Evolutionary conservation across 1,140 invertebrate species (phyloP).

Genomic region (Stenopsyche tienmushanensis): DNA sequence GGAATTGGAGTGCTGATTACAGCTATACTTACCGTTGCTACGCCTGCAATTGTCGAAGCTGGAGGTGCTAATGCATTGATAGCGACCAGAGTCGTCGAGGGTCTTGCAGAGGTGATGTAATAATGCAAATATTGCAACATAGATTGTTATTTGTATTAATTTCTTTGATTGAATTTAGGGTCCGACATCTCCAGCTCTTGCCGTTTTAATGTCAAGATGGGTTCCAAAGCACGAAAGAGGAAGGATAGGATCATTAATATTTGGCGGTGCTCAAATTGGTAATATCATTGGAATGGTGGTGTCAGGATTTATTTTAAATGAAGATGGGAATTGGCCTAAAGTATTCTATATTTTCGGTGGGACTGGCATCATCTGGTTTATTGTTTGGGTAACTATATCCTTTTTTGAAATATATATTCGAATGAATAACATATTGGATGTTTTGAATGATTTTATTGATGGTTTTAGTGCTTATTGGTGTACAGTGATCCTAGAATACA

Average conservation of each 20-base stretch:
- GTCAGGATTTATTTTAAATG: conserved; percentile 64
- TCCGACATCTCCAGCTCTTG: conserved; percentile 75
- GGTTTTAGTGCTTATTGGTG: conserved; percentile 61
- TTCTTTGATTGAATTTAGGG: conserved; percentile 55
- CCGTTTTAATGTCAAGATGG: conserved; percentile 73
- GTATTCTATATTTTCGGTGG: conserved; percentile 85
- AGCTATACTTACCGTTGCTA: conserved; percentile 72
- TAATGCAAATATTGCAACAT: neutral
- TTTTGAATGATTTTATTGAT: conserved; percentile 10
- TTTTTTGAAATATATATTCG: neutral
- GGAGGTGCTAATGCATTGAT: conserved; percentile 64
- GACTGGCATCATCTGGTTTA: conserved; percentile 71
- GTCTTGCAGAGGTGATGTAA: conserved; percentile 62
- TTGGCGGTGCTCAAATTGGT: conserved; percentile 70
- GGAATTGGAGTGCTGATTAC: conserved; percentile 71
- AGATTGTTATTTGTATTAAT: conserved; percentile 44
- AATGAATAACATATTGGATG: conserved; percentile 20
- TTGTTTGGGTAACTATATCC: conserved; percentile 60
- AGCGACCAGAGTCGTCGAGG: conserved; percentile 65
- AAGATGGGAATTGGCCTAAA: conserved; percentile 69
- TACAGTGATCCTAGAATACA: conserved; percentile 78
- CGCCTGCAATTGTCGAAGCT: conserved; percentile 59
- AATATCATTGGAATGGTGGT: conserved; percentile 74
- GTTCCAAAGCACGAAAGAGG: conserved; percentile 71
- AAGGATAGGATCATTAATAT: conserved; percentile 71